These are phyloP conservation scores for Drosophila tanythrix DNA, from an alignment of 2,888 invertebrate genomes.

Conservation along the genomic window DNA sequence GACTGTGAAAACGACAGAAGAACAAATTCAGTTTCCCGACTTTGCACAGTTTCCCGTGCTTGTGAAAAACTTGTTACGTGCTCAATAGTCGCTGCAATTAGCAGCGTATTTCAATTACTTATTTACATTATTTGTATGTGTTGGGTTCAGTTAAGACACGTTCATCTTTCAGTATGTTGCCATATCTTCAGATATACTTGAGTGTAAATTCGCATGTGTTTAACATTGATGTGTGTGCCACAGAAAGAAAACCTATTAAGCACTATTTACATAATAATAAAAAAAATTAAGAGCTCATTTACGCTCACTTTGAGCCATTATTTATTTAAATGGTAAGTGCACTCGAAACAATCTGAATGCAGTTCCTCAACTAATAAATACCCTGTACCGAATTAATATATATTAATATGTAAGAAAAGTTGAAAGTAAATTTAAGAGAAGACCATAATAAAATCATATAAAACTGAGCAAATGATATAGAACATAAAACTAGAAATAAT, in stretches of 20 bases:
- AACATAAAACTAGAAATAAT: neutral
- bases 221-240: neutral
- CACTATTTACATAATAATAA: neutral
- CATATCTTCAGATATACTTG: neutral
- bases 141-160: neutral
- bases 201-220: neutral
- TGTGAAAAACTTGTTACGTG: conserved; percentile 25
- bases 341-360: neutral
- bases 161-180: neutral
- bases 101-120: conserved; percentile 57
- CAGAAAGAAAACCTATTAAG: neutral
- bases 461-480: neutral
- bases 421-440: neutral
- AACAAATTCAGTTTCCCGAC: conserved; percentile 1
- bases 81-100: conserved; percentile 48
- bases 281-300: neutral
- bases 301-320: neutral
- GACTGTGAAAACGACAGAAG: conserved; percentile 58
- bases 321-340: neutral
- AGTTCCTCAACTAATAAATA: neutral
- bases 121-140: neutral
- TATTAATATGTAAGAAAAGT: neutral
- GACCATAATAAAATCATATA: neutral
- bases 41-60: neutral
- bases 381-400: neutral